Base-by-base conservation (phyloP, 1,140 invertebrate genomes). In the Ridgeia piscesae region DNA sequence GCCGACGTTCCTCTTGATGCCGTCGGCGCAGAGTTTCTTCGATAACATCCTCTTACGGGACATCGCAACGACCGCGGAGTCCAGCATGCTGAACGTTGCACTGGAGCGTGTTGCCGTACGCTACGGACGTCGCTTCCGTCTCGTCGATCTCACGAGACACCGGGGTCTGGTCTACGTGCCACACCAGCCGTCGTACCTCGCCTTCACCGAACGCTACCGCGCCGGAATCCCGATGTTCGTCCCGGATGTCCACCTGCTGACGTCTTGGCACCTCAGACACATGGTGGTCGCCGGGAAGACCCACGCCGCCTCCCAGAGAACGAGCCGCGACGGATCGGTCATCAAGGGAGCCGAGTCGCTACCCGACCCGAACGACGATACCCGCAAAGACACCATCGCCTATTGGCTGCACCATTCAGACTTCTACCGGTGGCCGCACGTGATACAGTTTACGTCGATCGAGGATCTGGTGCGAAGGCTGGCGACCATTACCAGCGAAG, bases 391-490 rank as follows among this genome's bases (percentile, higher is more conserved):
- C n/a, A 42, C 92, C 0, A 91, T 91, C 50, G 35, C 89, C 33
- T 93, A 92, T 89, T 93, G 93, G 93, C 34, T 93, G 90, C 35
- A 92, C 34, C 93, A 92, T 89, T 88, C 91, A 34, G 93, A 93
- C 58, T 93, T 92, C 89, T 93, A 92, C 50, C 90, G 88, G 31
- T 91, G 92, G 77, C 93, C 93, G 0, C 88, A 92, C 89, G 90
- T 93, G 6, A 88, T 88, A 17, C 35, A 89, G 31, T 93, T 93
- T 33, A 34, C 91, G 9, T 92, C 92, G 2, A 33, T 90, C 35
- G 50, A 93, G 34, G 92, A 93, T 89, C 48, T 93, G 35, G 77
- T 93, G 33, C 27, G 58, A 34, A 93, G 91, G 42, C 35, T 93
- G 88, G 77, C 48, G 17, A 42, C 88, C 0, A 48, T 92, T n/a